These are phyloP conservation scores for Tethya wilhelma DNA, from an alignment of 37 sponge, comb jelly and placozoan species.

Conservation along the genomic window DNA sequence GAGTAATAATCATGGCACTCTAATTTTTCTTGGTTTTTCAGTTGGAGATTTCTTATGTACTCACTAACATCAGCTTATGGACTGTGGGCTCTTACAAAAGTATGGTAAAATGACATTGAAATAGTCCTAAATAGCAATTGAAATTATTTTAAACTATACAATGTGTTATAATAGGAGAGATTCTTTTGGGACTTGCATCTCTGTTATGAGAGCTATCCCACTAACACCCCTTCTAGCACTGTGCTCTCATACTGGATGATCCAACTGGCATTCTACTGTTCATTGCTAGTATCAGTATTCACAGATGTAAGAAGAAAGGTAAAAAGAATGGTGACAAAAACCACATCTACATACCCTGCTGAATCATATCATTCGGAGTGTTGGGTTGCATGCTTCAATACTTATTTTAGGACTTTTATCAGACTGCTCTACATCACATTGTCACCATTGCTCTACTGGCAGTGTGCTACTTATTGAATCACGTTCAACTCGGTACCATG, in stretches of 20 bases:
- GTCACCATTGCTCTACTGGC: conserved; percentile 16
- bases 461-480: conserved; percentile 19
- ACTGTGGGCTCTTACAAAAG: not conserved
- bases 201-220: conserved; percentile 19
- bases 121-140: too few species aligned
- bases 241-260: conserved; percentile 29
- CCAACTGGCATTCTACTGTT: conserved; percentile 35
- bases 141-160: not conserved
- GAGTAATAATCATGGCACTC: too few species aligned
- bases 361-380: too few species aligned
- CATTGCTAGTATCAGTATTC: conserved; percentile 15
- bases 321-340: too few species aligned
- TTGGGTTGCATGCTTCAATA: too few species aligned
- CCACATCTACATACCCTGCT: too few species aligned
- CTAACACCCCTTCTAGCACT: not conserved
- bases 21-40: not conserved
- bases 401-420: conserved; percentile 17
- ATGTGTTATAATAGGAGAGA: conserved; percentile 15
- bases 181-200: conserved; percentile 4
- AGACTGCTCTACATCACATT: conserved; percentile 17
- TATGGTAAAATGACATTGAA: not conserved
- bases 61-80: not conserved
- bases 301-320: conserved; percentile 23
- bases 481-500: conserved; percentile 38
- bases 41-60: conserved; percentile 38